phyloP scores from a whole-genome alignment of 2,797 vertebrate species.

The Zalophus californianus region DNA sequence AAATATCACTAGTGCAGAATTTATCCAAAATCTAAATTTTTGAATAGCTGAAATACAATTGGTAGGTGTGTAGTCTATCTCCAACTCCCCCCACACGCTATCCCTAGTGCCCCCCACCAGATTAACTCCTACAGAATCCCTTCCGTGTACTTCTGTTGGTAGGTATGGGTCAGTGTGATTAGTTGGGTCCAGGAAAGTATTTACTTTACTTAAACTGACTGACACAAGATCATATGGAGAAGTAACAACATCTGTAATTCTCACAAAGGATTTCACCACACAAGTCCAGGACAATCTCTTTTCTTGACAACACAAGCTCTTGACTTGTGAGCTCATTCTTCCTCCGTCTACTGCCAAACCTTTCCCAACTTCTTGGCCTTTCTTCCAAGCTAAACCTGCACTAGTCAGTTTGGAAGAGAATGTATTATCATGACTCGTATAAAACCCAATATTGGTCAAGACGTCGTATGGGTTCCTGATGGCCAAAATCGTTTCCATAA shows the following conservation, averaged over 20 bases:
- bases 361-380: background rate
- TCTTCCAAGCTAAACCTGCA: background rate
- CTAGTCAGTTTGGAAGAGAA: background rate
- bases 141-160: background rate
- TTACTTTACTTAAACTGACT: background rate
- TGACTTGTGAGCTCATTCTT: background rate
- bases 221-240: no score
- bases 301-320: background rate
- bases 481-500: no score
- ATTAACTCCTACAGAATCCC: background rate
- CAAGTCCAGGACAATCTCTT: background rate
- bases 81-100: background rate
- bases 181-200: background rate
- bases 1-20: background rate
- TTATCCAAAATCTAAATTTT: background rate
- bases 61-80: background rate
- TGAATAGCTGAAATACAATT: background rate
- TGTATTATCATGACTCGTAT: background rate
- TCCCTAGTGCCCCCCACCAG: background rate
- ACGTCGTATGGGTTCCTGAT: background rate
- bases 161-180: background rate
- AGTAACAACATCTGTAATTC: background rate
- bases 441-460: background rate
- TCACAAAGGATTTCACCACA: background rate
- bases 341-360: background rate